A percentile compares a stretch with the other conserved stretches of the same genome.
phyloP scores from a whole-genome alignment of 2,113 vertebrate genomes.

The Ailurus styani region DNA sequence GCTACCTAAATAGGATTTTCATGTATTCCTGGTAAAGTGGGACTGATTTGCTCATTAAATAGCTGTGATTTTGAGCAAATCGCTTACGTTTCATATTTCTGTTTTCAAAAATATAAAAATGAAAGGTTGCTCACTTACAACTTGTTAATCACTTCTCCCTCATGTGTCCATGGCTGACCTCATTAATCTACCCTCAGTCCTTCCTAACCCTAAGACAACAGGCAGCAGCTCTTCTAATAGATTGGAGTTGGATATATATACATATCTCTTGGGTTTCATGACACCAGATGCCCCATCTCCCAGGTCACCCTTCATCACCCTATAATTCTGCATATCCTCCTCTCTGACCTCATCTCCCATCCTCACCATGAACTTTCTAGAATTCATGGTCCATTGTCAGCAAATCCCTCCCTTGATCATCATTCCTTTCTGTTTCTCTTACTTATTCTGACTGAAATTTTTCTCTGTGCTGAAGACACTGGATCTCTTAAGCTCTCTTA shows the following conservation, averaged over 20 bases:
- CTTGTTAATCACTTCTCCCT: neutral
- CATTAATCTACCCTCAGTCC: neutral
- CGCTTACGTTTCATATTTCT: neutral
- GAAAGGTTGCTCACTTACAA: neutral
- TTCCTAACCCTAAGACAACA: neutral
- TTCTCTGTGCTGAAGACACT: neutral
- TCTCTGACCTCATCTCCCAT: neutral
- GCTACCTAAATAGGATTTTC: neutral
- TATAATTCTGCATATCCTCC: neutral
- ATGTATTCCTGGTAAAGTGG: neutral
- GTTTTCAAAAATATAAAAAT: neutral
- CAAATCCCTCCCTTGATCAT: neutral
- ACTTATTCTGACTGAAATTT: neutral
- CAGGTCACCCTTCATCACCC: neutral
- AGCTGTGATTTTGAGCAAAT: neutral
- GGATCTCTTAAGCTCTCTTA: neutral
- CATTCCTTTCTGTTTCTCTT: neutral
- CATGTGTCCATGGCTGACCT: neutral
- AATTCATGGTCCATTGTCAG: neutral
- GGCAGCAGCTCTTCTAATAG: neutral
- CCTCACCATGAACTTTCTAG: neutral
- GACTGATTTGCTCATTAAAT: neutral
- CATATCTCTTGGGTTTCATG: neutral
- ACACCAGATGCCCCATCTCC: neutral
- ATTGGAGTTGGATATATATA: neutral